Conservation (phyloP, 2,113 vertebrate species). For the Psilopsiagon aurifrons region DNA sequence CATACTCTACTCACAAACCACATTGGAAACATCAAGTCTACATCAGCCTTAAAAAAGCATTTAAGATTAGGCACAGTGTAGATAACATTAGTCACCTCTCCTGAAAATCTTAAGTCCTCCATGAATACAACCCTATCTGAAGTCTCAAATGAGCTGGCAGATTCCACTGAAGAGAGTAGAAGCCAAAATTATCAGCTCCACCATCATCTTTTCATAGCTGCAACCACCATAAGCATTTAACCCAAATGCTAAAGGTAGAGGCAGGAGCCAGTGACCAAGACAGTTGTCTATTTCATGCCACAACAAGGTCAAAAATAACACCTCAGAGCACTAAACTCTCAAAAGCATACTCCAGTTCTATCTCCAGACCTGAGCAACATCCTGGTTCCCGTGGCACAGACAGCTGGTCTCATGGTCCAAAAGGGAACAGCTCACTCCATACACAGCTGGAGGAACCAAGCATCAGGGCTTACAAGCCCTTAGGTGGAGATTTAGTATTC, state of each 20-base stretch:
- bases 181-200: not conserved
- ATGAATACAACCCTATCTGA: not conserved
- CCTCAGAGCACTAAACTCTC: not conserved
- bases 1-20: not conserved
- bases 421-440: accelerated
- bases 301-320: not conserved
- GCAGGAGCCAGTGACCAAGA: not conserved
- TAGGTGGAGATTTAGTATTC: not conserved
- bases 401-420: not conserved
- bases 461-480: not conserved
- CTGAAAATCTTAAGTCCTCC: not conserved
- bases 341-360: accelerated
- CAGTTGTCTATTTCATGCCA: not conserved
- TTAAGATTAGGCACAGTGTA: not conserved
- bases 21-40: not conserved
- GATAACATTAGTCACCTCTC: not conserved
- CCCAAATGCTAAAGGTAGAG: not conserved
- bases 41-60: not conserved
- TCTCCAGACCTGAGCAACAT: not conserved
- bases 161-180: not conserved
- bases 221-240: not conserved
- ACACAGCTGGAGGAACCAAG: not conserved
- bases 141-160: not conserved
- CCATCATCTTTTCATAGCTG: not conserved
- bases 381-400: not conserved